Base-by-base conservation (phyloP, 1,140 invertebrate genomes). In the Zaprionus gabonicus region DNA sequence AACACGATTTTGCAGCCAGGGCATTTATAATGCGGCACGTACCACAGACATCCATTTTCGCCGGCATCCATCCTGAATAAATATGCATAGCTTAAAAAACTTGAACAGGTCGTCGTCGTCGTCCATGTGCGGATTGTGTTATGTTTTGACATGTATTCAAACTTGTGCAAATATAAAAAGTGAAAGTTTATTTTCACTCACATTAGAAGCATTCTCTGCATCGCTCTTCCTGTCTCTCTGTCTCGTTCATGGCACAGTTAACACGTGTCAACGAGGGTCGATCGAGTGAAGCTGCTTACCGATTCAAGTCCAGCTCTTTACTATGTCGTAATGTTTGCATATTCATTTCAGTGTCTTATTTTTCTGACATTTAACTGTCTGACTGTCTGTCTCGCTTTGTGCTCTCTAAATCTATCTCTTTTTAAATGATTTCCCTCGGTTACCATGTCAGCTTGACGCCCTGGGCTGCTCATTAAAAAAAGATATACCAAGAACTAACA, bases 11-110 rank as follows among this genome's bases (percentile, higher is more conserved):
- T 28, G 3, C 13, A 9, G 20, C 36, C 2, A 20, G 4, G 59
- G 27, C 25, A 27, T 63, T 17, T 63, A 28, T 55, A 55, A 65
- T 46, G 38, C 9, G 10, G 28, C 69, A 71, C 69, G 60, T 71
- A 44, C 17, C 34, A 15, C 36, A 53, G 36, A 4, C 68, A 71
- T 44, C 38, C 49, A 41, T 64, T 71, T 71, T 66, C 28, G 31
- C 3, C 27, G 36, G 20, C 3, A 36, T 38, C 53, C 58, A 63
- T 70, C 46, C 23, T 53, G 34, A 62, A 65, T 71, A 64, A 64
- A 65, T 71, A 57, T 65, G 51, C 51, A 51, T 46, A 56, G 59
- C 51, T 56, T 64, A 64, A 57, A 71, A 60, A 41, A 64, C 46
- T 36, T 53, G 31, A 53, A 36, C 31, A 63, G 49, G 44, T 69